Conservation (phyloP, 1,140 invertebrate genomes). For the Papilio glaucus region DNA sequence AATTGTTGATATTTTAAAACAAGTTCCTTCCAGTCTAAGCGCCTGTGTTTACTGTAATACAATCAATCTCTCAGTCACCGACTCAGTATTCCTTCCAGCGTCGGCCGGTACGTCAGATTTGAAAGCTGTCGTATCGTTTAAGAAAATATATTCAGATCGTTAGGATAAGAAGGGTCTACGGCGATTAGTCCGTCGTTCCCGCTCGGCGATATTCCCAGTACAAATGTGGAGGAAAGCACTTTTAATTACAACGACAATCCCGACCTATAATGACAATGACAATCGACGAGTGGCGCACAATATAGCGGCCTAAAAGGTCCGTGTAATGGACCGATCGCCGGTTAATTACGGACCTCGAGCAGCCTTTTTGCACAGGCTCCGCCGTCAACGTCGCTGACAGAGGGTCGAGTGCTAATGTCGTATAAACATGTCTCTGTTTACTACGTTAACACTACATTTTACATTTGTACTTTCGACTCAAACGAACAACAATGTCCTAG, state of each 20-base stretch:
- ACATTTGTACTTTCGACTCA: slow-evolving; percentile 1
- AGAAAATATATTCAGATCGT: slow-evolving; percentile 18
- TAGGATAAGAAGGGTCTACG: slow-evolving; percentile 12
- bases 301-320: slow-evolving; percentile 32
- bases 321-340: slow-evolving; percentile 31
- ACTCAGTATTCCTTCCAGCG: not conserved
- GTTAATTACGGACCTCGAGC: slow-evolving; percentile 26
- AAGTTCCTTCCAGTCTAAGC: too few species aligned
- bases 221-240: slow-evolving; percentile 11
- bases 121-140: slow-evolving; percentile 23
- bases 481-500: too few species aligned
- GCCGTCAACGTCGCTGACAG: not conserved
- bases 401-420: slow-evolving; percentile 13
- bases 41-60: too few species aligned
- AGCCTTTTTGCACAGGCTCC: slow-evolving; percentile 13
- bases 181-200: not conserved
- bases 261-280: slow-evolving; percentile 34
- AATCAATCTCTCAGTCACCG: too few species aligned
- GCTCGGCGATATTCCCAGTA: not conserved
- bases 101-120: not conserved
- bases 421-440: too few species aligned
- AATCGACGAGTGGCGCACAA: slow-evolving; percentile 25
- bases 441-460: not conserved
- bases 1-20: too few species aligned
- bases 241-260: slow-evolving; percentile 24